Base-by-base conservation (phyloP, 2,888 invertebrate genomes). In the Anorthoa munda region DNA sequence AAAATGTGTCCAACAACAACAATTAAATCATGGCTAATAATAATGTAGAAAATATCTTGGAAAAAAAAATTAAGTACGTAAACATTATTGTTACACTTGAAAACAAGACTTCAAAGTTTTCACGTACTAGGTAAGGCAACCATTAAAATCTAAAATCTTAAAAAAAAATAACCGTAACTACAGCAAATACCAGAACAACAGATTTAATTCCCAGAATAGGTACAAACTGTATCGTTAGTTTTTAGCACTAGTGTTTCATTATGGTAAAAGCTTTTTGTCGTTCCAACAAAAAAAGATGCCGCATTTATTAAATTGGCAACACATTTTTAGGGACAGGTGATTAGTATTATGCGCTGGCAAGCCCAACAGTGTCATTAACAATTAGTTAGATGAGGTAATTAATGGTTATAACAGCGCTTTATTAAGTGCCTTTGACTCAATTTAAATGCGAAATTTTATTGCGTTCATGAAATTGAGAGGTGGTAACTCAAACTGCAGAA, bases 291-390 rank as follows among this genome's bases (percentile, higher is more conserved):
- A 75, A 77, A 67, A 51, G 4, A 72, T 66, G 70, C 51, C 58
- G 48, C 66, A 66, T 63, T 79, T 73, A 76, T 73, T 82, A 76
- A 67, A 79, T 79, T 82, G 76, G 79, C 76, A 79, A 82, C 67
- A 82, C 66, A 68, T 67, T 82, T 75, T 79, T 59, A 79, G 65
- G 46, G 51, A 21, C 31, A 50, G n/a, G 76, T 60, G 77, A 79
- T 67, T 60, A 72, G 58, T n/a, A n/a, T n/a, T n/a, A n/a, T n/a
- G n/a, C n/a, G n/a, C n/a, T n/a, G n/a, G n/a, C n/a, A n/a, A n/a
- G 64, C 59, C 75, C 56, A 51, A 63, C 48, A 39, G 46, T 23
- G 59, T 23, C 26, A 66, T 71, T 74, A 71, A 53, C 64, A 69
- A 71, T 77, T 81, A 77, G 68, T 66, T 64, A 81, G 55, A 63